Evolutionary conservation across 2,113 vertebrate genomes (phyloP).

Genomic region (Danio rerio): GRCz12tu NC_133184.1:36306001-36306500

Average conservation of each 20-base stretch:
- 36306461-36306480: no score
- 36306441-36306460: neutral
- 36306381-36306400: constrained; percentile 6
- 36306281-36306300: constrained; percentile 54
- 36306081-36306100: constrained; percentile 46
- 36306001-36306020: no score
- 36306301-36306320: constrained; percentile 19
- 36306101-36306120: constrained; percentile 54
- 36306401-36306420: neutral
- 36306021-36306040: no score
- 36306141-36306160: constrained; percentile 41
- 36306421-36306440: neutral
- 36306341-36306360: constrained; percentile 35
- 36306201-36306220: constrained; percentile 54
- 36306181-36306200: constrained; percentile 63
- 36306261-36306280: constrained; percentile 14
- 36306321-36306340: constrained; percentile 37
- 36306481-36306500: no score
- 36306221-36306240: constrained; percentile 58
- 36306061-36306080: no score
- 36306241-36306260: constrained; percentile 53
- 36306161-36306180: constrained; percentile 55
- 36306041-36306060: no score
- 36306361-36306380: constrained; percentile 45
- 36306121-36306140: constrained; percentile 58